phyloP scores from a whole-genome alignment of 2,888 invertebrate genomes.

The Scaptomyza flava region DNA sequence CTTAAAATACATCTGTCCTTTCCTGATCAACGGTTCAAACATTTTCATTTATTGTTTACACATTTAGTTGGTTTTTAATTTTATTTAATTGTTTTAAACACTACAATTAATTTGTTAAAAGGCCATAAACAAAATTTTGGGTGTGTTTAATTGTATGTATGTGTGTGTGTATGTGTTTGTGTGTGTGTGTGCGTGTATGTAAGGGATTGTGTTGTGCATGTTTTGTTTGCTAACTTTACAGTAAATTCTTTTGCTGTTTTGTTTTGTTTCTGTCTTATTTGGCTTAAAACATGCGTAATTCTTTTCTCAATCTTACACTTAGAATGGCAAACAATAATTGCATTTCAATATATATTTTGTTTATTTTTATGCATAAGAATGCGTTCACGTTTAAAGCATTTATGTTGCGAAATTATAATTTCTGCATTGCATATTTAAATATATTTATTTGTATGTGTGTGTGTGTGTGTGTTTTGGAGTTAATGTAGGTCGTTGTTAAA shows the following conservation, averaged over 20 bases:
- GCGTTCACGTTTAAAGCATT: slow-evolving; percentile 22
- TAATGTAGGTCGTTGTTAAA: slow-evolving; percentile 10
- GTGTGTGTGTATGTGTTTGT: slow-evolving; percentile 1
- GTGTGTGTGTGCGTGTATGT: too few relatives aligned
- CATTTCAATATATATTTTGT: slow-evolving; percentile 22
- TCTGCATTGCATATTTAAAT: slow-evolving; percentile 7
- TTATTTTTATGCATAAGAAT: slow-evolving; percentile 16
- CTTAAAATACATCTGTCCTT: slow-evolving; percentile 3
- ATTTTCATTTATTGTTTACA: slow-evolving; percentile 22
- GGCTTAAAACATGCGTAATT: slow-evolving; percentile 21
- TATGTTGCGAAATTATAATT: slow-evolving; percentile 42
- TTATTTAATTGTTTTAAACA: slow-evolving; percentile 64
- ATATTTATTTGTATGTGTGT: slow-evolving; percentile 1
- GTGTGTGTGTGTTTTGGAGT: slow-evolving; percentile 2
- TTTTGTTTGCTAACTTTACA: not conserved
- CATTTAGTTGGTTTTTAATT: slow-evolving; percentile 41
- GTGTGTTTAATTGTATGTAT: slow-evolving; percentile 27
- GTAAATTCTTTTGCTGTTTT: not conserved
- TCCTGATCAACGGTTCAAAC: slow-evolving; percentile 8
- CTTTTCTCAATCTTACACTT: slow-evolving; percentile 37
- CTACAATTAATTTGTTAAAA: slow-evolving; percentile 74
- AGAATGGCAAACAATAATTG: slow-evolving; percentile 62
- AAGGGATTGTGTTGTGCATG: not conserved
- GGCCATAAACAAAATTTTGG: slow-evolving; percentile 63
- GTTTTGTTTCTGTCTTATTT: slow-evolving; percentile 4